phyloP scores from a whole-genome alignment of 2,797 vertebrate genomes.

The Microhierax caerulescens region DNA sequence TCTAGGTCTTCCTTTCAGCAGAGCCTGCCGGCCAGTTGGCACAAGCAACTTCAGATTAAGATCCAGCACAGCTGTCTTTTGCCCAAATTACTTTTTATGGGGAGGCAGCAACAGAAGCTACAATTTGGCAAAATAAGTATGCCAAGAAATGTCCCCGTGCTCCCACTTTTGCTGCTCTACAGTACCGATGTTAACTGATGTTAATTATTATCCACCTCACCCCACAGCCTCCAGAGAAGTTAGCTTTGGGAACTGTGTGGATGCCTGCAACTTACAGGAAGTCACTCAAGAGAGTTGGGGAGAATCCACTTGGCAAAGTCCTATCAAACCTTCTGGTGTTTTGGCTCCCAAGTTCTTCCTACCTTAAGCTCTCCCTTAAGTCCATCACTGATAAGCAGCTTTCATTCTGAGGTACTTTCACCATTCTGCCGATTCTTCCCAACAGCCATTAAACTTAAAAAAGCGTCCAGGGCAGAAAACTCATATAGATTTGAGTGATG shows the following conservation, averaged over 20 bases:
- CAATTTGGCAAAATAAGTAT: accelerated
- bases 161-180: not conserved
- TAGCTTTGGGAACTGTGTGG: not conserved
- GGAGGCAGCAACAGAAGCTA: not conserved
- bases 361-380: not conserved
- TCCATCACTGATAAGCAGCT: not conserved
- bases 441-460: not conserved
- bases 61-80: no score
- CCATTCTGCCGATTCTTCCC: not conserved
- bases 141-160: not conserved
- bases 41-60: accelerated
- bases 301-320: not conserved
- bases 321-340: not conserved
- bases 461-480: not conserved
- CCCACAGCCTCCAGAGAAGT: not conserved
- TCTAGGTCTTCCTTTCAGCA: accelerated
- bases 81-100: accelerated
- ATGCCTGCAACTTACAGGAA: not conserved
- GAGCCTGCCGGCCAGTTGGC: accelerated
- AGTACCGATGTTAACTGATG: accelerated
- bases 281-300: not conserved
- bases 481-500: not conserved
- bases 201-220: no score
- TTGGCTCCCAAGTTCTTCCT: not conserved
- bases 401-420: not conserved